Conservation (phyloP, 2,888 invertebrate species). For the Drosophila niveifrons region DNA sequence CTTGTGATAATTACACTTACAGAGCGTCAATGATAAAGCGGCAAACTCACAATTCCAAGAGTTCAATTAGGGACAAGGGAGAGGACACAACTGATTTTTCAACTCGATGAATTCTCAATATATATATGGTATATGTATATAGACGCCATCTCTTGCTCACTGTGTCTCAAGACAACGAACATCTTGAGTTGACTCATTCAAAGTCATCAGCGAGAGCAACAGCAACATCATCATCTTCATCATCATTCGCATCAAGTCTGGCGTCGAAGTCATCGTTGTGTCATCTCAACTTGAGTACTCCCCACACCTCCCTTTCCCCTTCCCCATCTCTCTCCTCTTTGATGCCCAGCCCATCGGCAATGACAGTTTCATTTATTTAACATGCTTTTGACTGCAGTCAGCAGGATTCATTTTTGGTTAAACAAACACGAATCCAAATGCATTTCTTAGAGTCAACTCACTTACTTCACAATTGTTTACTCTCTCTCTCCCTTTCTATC, state of each 20-base stretch:
- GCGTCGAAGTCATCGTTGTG: conserved; percentile 37
- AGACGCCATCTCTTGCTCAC: conserved; percentile 1
- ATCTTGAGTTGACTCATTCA: conserved; percentile 67
- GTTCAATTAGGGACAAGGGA: conserved; percentile 3
- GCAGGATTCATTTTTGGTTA: conserved; percentile 41
- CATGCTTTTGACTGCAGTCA: conserved; percentile 57
- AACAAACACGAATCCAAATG: conserved; percentile 7
- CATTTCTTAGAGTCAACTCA: conserved; percentile 14
- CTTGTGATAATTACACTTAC: conserved; percentile 60
- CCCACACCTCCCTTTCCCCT: not conserved
- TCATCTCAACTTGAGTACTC: conserved; percentile 38
- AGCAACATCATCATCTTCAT: conserved; percentile 33
- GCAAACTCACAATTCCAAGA: conserved; percentile 16
- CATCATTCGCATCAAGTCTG: conserved; percentile 4
- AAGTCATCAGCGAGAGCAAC: conserved; percentile 63
- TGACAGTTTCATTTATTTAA: conserved; percentile 79
- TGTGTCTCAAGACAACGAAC: conserved; percentile 3
- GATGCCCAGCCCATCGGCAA: conserved; percentile 51
- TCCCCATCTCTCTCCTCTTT: not conserved
- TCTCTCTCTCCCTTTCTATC: not conserved
- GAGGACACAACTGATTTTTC: conserved; percentile 34
- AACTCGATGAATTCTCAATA: conserved; percentile 52
- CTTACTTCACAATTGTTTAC: conserved; percentile 12
- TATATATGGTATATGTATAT: conserved; percentile 1
- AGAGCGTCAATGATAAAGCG: conserved; percentile 46